Evolutionary conservation across 2,888 invertebrate genomes (phyloP), one percentile per base, ranked within the genome.

Genomic region (Chloromyia formosa): DNA sequence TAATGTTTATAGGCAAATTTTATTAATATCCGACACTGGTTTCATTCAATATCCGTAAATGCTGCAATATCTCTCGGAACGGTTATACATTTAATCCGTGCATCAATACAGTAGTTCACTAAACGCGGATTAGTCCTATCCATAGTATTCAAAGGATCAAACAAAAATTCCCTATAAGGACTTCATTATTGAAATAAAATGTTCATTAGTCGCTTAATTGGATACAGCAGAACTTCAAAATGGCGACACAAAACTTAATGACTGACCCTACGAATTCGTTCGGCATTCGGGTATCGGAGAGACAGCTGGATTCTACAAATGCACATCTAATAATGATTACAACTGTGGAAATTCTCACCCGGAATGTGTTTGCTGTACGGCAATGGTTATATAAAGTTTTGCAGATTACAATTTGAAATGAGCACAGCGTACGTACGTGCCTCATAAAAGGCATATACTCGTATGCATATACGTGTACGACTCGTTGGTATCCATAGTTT

Each of bases 381-480:
- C 16, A 56, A 40, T 58, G 71, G 71, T 16, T 53, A 27, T 40
- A 71, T 71, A 71, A 71, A 71, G 71, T 71, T 69, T 71, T 58
- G 58, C 40, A 42, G 71, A 56, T 71, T 56, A 42, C 56, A 71
- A 56, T 71, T 66, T 71, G 71, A 56, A 71, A 71, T 71, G 71
- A 71, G 71, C 18, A 66, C 66, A 42, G 3, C 40, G 56, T 71
- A 71, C 71, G 56, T 71, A 71, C 71, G 71, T 71, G 71, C 56
- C 71, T 20, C 58, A 58, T 71, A 58, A 56, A 58, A 58, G 71
- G 18, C 71, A 40, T 71, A n/a, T n/a, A n/a, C n/a, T n/a, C n/a
- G n/a, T n/a, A 58, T 71, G 71, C 58, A 58, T 71, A 71, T 23
- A n/a, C 62, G 27, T 7, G 27, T 35, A 35, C 27, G 27, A 35